Conservation (phyloP, 2,113 vertebrate genomes). For the Merops nubicus region DNA sequence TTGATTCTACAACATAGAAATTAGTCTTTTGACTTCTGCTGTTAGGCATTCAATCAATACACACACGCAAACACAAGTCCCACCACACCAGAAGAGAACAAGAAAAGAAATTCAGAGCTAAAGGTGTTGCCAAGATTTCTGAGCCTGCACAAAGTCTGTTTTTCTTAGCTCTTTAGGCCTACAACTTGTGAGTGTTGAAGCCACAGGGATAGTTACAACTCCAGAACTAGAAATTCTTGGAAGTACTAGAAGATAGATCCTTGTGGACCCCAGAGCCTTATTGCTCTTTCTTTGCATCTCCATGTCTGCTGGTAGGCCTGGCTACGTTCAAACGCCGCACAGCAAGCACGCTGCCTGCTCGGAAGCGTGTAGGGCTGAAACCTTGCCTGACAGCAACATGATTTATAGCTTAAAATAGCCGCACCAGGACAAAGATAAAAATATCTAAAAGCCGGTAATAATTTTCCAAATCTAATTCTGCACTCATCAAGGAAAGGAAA, state of each 20-base stretch:
- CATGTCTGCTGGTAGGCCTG: fast-evolving
- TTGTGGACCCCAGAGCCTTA: no score
- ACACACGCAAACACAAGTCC: background rate
- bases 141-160: background rate
- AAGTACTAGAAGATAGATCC: background rate
- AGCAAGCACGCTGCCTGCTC: background rate
- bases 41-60: background rate
- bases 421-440: background rate
- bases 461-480: background rate
- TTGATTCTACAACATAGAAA: background rate
- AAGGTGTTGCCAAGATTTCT: background rate
- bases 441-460: background rate
- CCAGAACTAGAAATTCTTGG: background rate
- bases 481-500: background rate
- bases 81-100: background rate
- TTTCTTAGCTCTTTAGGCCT: background rate
- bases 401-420: background rate
- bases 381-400: background rate
- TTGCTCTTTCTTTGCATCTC: fast-evolving
- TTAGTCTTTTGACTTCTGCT: background rate
- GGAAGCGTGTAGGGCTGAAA: background rate
- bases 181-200: background rate
- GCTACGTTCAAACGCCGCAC: background rate
- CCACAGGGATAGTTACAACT: fast-evolving
- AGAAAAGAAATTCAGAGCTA: background rate